Evolutionary conservation across 2,797 vertebrate species (phyloP).

Genomic region (Linurgus olivaceus): DNA sequence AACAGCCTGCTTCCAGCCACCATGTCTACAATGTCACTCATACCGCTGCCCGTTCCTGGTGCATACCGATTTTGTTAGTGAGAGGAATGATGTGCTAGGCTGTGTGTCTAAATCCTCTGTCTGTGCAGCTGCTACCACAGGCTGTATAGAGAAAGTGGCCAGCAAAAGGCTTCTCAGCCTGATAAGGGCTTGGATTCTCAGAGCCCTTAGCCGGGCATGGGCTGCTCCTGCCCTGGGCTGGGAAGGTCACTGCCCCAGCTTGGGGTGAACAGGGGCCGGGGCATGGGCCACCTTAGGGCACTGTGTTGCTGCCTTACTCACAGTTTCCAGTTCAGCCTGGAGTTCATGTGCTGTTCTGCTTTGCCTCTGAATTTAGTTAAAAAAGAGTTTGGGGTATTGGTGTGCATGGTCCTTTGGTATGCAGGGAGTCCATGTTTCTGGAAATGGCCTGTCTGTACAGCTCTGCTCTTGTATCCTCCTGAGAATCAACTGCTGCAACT

Average conservation of each 20-base stretch:
- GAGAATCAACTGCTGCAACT: background rate
- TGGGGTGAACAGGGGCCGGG: background rate
- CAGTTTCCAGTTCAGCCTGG: background rate
- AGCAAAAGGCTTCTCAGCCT: background rate
- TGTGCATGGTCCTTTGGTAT: background rate
- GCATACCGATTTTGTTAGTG: accelerated
- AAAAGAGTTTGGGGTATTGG: background rate
- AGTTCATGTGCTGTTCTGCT: background rate
- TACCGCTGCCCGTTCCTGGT: accelerated
- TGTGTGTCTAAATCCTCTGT: background rate
- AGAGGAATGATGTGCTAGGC: background rate
- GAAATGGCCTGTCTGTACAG: background rate
- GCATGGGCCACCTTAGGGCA: accelerated
- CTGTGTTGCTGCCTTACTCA: accelerated
- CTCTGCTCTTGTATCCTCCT: background rate
- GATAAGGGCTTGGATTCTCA: background rate
- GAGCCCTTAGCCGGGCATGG: background rate
- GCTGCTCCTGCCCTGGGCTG: no score
- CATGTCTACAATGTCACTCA: accelerated
- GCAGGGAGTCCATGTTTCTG: background rate
- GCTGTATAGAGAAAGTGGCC: background rate
- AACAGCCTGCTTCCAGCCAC: background rate
- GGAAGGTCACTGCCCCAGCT: no score
- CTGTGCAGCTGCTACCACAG: background rate
- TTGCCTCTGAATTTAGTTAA: background rate